A percentile compares a stretch with the other conserved stretches of the same genome.
Conservation (phyloP, 2,113 vertebrate species). For the Pollachius pollachius region DNA sequence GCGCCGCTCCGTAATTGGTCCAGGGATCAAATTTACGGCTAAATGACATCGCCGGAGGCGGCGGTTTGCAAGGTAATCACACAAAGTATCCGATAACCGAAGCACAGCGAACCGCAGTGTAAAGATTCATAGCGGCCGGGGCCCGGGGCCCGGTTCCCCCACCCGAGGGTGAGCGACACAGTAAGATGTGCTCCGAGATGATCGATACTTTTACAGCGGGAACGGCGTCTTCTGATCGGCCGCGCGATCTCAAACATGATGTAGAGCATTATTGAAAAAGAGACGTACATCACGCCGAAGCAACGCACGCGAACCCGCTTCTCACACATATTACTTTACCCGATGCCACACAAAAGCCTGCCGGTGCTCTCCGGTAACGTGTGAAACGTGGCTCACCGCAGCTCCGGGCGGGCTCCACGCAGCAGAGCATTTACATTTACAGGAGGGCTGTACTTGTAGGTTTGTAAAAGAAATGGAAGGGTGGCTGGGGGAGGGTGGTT, state of each 20-base stretch:
- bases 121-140: conserved; percentile 63
- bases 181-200: conserved; percentile 68
- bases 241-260: conserved; percentile 69
- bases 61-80: conserved; percentile 54
- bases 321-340: conserved; percentile 46
- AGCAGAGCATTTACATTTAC: too few relatives aligned
- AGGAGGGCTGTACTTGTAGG: too few relatives aligned
- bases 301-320: conserved; percentile 50
- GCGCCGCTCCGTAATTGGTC: conserved; percentile 23
- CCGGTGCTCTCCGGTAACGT: too few relatives aligned
- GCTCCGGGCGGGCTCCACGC: too few relatives aligned
- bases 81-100: conserved; percentile 63
- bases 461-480: too few relatives aligned
- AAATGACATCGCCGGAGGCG: conserved; percentile 57
- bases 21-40: conserved; percentile 58
- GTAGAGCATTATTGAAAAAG: conserved; percentile 66
- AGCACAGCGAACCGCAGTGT: conserved; percentile 49
- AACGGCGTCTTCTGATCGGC: conserved; percentile 68
- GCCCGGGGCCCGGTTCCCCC: conserved; percentile 56
- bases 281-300: conserved; percentile 45
- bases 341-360: too few relatives aligned
- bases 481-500: conserved; percentile 27
- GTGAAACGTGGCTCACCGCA: too few relatives aligned
- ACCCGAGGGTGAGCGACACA: conserved; percentile 40
- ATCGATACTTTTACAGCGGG: conserved; percentile 73